Percentiles rank a stretch among this genome's conserved stretches.
phyloP scores from a whole-genome alignment of 1,140 invertebrate genomes.

The Bombus soroeensis region DNA sequence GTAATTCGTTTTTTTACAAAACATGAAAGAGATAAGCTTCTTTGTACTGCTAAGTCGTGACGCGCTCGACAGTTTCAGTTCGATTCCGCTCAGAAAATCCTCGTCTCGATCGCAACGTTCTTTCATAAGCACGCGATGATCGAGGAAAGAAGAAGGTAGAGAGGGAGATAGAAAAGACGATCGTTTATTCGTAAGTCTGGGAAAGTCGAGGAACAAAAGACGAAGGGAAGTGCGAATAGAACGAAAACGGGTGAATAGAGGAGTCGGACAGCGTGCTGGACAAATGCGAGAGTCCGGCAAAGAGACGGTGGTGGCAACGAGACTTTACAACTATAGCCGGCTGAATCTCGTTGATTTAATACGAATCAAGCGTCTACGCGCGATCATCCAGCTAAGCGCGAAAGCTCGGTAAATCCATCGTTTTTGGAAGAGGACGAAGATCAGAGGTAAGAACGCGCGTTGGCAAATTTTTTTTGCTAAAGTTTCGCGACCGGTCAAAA shows the following conservation, averaged over 20 bases:
- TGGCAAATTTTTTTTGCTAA: background rate
- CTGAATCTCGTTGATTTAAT: background rate
- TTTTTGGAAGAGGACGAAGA: background rate
- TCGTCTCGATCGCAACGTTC: no score
- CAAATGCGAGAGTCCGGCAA: background rate
- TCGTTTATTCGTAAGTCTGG: no score
- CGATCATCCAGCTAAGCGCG: background rate
- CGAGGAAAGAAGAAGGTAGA: background rate
- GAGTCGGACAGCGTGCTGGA: no score
- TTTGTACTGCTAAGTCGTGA: fast-evolving
- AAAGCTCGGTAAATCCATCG: no score
- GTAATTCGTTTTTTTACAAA: no score
- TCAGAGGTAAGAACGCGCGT: background rate
- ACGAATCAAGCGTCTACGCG: background rate
- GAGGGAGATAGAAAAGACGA: no score
- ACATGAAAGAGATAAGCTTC: no score
- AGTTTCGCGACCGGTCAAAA: no score
- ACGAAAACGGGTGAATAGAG: background rate
- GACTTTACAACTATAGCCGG: no score
- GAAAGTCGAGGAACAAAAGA: background rate
- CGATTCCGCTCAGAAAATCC: no score
- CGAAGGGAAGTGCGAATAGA: background rate
- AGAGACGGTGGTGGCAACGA: no score
- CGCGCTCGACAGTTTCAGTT: no score
- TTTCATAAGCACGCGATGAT: background rate